Evolutionary conservation across 2,113 vertebrate genomes (phyloP).

Genomic region (Rutilus rutilus): DNA sequence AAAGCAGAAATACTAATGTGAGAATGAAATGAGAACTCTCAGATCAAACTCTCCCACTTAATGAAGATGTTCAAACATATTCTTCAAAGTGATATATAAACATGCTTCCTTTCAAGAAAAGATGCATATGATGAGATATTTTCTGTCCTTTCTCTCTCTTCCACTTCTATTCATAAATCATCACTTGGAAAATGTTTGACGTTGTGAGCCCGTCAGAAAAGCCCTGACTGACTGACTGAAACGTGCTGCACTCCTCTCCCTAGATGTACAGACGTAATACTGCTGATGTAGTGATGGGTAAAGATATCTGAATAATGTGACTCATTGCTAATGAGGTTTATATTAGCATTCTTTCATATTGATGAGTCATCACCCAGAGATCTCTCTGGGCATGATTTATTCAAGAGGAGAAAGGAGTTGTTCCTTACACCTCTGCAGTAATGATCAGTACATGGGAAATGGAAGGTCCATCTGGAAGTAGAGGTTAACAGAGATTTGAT

Average conservation of each 20-base stretch:
- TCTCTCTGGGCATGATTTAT: constrained; percentile 16
- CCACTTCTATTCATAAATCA: constrained; percentile 13
- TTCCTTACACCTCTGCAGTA: constrained; percentile 7
- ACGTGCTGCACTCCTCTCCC: background rate
- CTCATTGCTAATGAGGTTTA: constrained; percentile 6
- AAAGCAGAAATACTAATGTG: background rate
- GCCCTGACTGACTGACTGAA: background rate
- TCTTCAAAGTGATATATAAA: constrained; percentile 26
- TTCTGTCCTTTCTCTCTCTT: background rate
- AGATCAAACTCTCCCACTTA: constrained; percentile 31
- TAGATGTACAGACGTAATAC: constrained; percentile 4
- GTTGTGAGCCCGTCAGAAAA: background rate
- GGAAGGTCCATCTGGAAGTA: background rate
- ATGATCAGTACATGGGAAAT: background rate
- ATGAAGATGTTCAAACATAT: constrained; percentile 5
- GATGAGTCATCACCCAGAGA: background rate
- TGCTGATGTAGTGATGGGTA: background rate
- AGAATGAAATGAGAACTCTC: background rate
- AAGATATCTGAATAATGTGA: background rate
- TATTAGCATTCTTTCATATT: constrained; percentile 18
- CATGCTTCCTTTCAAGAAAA: background rate
- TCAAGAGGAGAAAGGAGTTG: constrained; percentile 6
- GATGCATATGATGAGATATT: background rate
- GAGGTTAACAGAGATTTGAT: background rate
- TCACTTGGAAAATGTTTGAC: background rate